Percentiles rank a stretch among this genome's conserved stretches.
These are phyloP conservation scores for Colletes latitarsis DNA, from an alignment of 1,140 invertebrate species.

Conservation along the genomic window DNA sequence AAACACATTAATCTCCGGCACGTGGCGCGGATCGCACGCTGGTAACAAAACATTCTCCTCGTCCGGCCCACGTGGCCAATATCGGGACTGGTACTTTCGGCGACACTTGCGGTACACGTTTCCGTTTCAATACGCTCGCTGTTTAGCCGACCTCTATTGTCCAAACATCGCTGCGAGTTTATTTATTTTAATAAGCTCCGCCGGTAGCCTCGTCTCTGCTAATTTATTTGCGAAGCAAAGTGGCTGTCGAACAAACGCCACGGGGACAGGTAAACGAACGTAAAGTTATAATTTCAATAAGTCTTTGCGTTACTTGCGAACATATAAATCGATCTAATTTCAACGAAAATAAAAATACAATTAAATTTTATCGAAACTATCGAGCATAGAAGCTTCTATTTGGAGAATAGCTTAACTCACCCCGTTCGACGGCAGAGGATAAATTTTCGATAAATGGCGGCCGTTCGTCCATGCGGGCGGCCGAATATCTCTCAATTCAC, in stretches of 20 bases:
- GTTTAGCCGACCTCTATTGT: slow-evolving; percentile 20
- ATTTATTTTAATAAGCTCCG: slow-evolving; percentile 17
- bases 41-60: slow-evolving; percentile 66
- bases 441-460: neutral
- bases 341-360: too few species aligned
- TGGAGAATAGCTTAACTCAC: too few species aligned
- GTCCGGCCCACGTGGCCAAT: slow-evolving; percentile 48
- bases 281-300: too few species aligned
- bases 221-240: slow-evolving; percentile 29
- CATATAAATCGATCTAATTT: too few species aligned
- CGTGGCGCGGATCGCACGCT: slow-evolving; percentile 77
- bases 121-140: slow-evolving; percentile 52
- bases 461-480: neutral
- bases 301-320: too few species aligned
- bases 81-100: slow-evolving; percentile 16
- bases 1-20: slow-evolving; percentile 81
- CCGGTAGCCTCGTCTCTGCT: neutral
- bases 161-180: slow-evolving; percentile 4
- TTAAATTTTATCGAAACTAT: too few species aligned
- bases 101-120: slow-evolving; percentile 54
- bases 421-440: too few species aligned
- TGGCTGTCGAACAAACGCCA: neutral
- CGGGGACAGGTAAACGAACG: slow-evolving; percentile 5
- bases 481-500: neutral
- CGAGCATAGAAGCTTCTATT: too few species aligned